Conservation (phyloP, 2,797 vertebrate species). For the Neosilurus mollespiculum region DNA sequence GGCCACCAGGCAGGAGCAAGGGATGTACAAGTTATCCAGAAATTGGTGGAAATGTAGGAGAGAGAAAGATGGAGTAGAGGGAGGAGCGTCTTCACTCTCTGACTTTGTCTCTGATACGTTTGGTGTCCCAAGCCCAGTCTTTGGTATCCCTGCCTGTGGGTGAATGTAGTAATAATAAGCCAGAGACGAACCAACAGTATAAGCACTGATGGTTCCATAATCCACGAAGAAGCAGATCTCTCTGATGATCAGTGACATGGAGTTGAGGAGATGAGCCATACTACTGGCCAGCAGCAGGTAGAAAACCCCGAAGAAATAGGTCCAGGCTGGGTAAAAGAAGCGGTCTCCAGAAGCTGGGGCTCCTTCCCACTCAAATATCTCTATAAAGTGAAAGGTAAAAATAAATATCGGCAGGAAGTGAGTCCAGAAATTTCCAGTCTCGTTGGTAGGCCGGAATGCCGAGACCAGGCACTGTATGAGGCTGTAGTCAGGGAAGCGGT, state of each 20-base stretch:
- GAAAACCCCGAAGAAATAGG: constrained; percentile 74
- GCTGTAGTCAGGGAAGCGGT: constrained; percentile 80
- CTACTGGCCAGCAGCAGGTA: constrained; percentile 75
- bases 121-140: constrained; percentile 24
- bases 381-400: constrained; percentile 72
- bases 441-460: constrained; percentile 80
- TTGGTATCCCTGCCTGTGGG: constrained; percentile 65
- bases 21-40: constrained; percentile 76
- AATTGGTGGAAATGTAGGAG: constrained; percentile 56
- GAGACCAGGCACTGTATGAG: constrained; percentile 74
- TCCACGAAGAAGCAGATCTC: constrained; percentile 79
- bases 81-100: constrained; percentile 17
- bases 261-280: constrained; percentile 77
- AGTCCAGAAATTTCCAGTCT: constrained; percentile 83
- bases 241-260: constrained; percentile 76
- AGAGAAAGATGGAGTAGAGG: constrained; percentile 5
- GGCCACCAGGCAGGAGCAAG: constrained; percentile 71
- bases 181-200: constrained; percentile 71
- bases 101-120: constrained; percentile 46
- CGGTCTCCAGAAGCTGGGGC: constrained; percentile 51
- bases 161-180: constrained; percentile 72
- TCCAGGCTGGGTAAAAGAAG: constrained; percentile 79
- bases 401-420: constrained; percentile 80
- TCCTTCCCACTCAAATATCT: constrained; percentile 72
- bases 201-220: constrained; percentile 73